Evolutionary conservation across 2,888 invertebrate genomes (phyloP), one percentile per base, ranked within the genome.

Genomic region (Orchesella flavescens): DNA sequence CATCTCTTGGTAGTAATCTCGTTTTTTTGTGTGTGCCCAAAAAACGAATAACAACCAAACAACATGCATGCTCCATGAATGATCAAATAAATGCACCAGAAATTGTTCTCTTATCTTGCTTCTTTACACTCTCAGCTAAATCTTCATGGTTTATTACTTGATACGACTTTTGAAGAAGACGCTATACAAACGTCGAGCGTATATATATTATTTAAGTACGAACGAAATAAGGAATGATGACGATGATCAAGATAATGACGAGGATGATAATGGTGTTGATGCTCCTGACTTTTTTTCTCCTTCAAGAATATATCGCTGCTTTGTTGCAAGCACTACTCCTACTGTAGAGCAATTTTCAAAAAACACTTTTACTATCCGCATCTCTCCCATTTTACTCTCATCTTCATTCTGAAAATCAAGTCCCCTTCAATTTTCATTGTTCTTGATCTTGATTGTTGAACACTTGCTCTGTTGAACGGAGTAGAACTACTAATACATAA

Each of bases 1-100:
- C 21, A 12, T 34, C 73, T 46, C 24, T 46, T 7, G 1, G 23
- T 12, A 44, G 23, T 12, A 44, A 68, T 34, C 19, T 19, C 49
- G n/a, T 44, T 53, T 46, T 69, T 69, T 23, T 65, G 17, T 15
- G 53, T 17, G 53, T 12, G 49, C 49, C 15, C 15, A 2, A 17
- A 53, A 17, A 53, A 53, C 53, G 17, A 53, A 34, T 34, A 34
- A 34, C 34, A 34, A 34, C 34, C 7, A 34, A 63, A 34, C 13
- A 46, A 75, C 53, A 75, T 75, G 65, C 75, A 66, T 75, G 34
- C 55, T 74, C 74, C 63, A 49, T 65, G 55, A 75, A 65, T 78
- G 69, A 61, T 78, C 34, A 55, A 61, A 59, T 71, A 23, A 23
- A 19, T 57, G 57, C 57, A 13, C 15, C 13, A 23, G 49, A 34